A percentile compares a stretch with the other conserved stretches of the same genome.
Conservation (phyloP, 2,888 invertebrate species). For the Amiota communis region DNA sequence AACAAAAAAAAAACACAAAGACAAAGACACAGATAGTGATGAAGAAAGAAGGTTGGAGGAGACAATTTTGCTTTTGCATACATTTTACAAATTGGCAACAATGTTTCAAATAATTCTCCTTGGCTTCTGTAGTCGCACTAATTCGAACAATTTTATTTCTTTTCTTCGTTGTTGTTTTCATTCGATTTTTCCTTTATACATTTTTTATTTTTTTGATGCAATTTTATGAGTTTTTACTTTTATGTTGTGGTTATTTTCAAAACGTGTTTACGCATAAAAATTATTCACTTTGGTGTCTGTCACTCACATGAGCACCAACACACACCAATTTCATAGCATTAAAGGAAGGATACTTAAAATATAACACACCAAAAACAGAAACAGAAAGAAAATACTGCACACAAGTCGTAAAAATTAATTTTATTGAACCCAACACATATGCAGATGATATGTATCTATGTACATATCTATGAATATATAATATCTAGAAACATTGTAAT, state of each 20-base stretch:
- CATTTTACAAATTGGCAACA: constrained; percentile 26
- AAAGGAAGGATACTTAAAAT: too few relatives aligned
- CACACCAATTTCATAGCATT: too few relatives aligned
- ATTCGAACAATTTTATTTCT: background rate
- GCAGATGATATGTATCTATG: constrained; percentile 5
- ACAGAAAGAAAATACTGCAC: background rate
- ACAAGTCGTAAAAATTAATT: constrained; percentile 21
- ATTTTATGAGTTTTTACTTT: constrained; percentile 29
- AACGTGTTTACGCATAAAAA: constrained; percentile 31
- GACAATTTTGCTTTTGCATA: background rate
- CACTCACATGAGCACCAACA: background rate
- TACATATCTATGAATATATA: background rate
- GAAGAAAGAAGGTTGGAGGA: too few relatives aligned
- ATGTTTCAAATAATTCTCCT: constrained; percentile 8
- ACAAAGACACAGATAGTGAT: too few relatives aligned
- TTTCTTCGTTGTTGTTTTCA: background rate
- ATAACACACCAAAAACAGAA: too few relatives aligned
- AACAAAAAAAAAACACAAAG: too few relatives aligned
- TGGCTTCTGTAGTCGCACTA: background rate
- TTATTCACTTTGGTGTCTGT: constrained; percentile 19
- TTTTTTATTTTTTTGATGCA: constrained; percentile 22
- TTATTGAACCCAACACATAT: constrained; percentile 9
- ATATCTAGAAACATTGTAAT: too few relatives aligned
- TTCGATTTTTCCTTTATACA: background rate
- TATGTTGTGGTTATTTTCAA: constrained; percentile 28